Percentiles rank a stretch among this genome's conserved stretches.
These are phyloP conservation scores for Blennius ocellaris DNA, from an alignment of 2,113 vertebrate species.

Conservation along the genomic window DNA sequence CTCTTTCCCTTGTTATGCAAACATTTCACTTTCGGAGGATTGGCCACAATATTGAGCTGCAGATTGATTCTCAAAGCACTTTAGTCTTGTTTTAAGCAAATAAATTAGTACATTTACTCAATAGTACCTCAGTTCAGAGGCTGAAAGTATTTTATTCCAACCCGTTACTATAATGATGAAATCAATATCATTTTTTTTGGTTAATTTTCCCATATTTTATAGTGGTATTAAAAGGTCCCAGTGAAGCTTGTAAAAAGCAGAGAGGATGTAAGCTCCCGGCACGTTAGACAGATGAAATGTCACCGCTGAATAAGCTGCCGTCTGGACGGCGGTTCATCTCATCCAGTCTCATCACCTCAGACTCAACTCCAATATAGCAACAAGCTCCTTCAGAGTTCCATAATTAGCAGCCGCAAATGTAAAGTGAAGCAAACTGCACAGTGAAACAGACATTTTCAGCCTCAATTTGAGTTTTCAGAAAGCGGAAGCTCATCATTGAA, in stretches of 20 bases:
- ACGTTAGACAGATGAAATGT: constrained; percentile 47
- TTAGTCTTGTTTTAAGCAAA: neutral
- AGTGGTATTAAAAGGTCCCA: neutral
- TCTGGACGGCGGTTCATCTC: constrained; percentile 26
- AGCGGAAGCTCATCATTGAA: too few species aligned
- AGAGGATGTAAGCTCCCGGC: constrained; percentile 15
- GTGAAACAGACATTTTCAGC: too few species aligned
- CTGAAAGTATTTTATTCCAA: neutral
- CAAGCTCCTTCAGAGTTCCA: neutral
- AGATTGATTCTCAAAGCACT: constrained; percentile 22
- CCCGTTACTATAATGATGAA: neutral
- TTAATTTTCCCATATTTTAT: neutral
- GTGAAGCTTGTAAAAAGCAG: neutral
- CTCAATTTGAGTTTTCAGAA: too few species aligned
- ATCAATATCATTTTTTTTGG: neutral
- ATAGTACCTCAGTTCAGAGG: neutral
- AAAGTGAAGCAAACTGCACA: too few species aligned
- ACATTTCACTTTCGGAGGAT: neutral
- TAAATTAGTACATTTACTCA: constrained; percentile 1
- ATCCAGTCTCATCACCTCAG: constrained; percentile 5
- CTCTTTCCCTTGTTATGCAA: constrained; percentile 3
- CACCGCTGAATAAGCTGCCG: constrained; percentile 33
- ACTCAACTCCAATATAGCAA: constrained; percentile 11
- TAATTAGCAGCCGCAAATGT: neutral
- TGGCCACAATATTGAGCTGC: constrained; percentile 3